Evolutionary conservation across 2,113 vertebrate genomes (phyloP), one percentile per base, ranked within the genome.

Genomic region (Tyto alba): DNA sequence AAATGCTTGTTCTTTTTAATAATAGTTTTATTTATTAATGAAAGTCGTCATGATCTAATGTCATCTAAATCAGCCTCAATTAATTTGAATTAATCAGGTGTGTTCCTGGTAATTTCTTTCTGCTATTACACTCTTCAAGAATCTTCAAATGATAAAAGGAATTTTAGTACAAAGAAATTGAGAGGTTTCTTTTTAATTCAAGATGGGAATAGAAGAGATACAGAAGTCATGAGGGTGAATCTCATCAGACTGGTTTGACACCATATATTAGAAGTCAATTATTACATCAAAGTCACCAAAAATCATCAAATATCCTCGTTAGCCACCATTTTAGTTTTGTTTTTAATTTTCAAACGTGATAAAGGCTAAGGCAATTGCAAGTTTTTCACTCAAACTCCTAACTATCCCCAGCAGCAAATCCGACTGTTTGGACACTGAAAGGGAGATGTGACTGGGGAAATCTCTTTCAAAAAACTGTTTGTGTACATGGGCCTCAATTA

Each of bases 111-210:
- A 66, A 76, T 97, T 97, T 95, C 63, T 80, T 94, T 80, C 77
- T 94, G 81, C 71, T 94, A 56, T 90, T 89, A 83, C 41, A 80
- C 87, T 94, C 95, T 94, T 95, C 85, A 87, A 91, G 92, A 84
- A 55, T 77, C 80, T 84, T 88, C 55, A 88, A 75, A n/a, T 81
- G 96, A 97, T 97, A 64, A 98, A 97, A 98, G 86, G 74, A 43
- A 19, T 93, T 92, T 68, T 25, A 88, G 80, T 88, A 94, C 91
- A 97, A 95, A 97, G 94, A 52, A 81, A 55, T 34, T 1, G n/a
- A 88, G 36, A 55, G 64, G 71, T 63, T 80, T 63, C 22, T 85
- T 89, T 92, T 30, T 75, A 88, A 47, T 20, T 16, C 7, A 16
- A 67, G 18, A 18, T 69, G 78, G 41, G 50, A 91, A 62, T 22